Percentiles rank a stretch among this genome's conserved stretches.
phyloP scores from a whole-genome alignment of 2,888 invertebrate genomes.

The Octodonta nipae region DNA sequence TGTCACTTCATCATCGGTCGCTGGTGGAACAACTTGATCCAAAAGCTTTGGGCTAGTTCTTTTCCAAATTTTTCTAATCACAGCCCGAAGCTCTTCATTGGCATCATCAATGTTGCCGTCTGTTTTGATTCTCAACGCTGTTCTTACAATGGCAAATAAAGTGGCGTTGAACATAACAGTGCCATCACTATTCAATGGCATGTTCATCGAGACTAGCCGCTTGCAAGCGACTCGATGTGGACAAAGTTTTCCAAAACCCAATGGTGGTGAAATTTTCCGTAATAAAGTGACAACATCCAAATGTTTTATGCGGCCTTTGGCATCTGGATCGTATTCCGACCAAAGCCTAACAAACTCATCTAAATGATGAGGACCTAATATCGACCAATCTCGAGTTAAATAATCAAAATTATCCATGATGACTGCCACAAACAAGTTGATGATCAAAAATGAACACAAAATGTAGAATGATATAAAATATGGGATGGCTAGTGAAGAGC shows the following conservation, averaged over 20 bases:
- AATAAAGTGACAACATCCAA: constrained; percentile 95
- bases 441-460: constrained; percentile 96
- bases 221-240: constrained; percentile 99
- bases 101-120: constrained; percentile 93
- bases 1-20: constrained; percentile 97
- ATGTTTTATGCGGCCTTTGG: constrained; percentile 98
- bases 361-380: constrained; percentile 96
- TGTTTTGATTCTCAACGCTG: constrained; percentile 90
- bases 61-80: constrained; percentile 97
- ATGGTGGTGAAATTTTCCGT: constrained; percentile 94
- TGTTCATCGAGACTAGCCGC: constrained; percentile 97
- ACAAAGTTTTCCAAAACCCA: constrained; percentile 97
- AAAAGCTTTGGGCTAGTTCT: constrained; percentile 85
- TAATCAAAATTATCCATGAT: constrained; percentile 99
- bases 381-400: constrained; percentile 97
- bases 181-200: constrained; percentile 98
- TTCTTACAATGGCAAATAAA: constrained; percentile 94
- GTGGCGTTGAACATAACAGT: constrained; percentile 98
- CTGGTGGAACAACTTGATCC: constrained; percentile 97
- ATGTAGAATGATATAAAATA: constrained; percentile 99
- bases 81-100: constrained; percentile 81
- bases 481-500: constrained; percentile 87
- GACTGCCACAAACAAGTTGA: constrained; percentile 97
- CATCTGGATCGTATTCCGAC: constrained; percentile 99
- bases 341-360: constrained; percentile 98